These are phyloP conservation scores for Saturnia pavonia DNA, from an alignment of 2,888 invertebrate genomes.

Conservation along the genomic window DNA sequence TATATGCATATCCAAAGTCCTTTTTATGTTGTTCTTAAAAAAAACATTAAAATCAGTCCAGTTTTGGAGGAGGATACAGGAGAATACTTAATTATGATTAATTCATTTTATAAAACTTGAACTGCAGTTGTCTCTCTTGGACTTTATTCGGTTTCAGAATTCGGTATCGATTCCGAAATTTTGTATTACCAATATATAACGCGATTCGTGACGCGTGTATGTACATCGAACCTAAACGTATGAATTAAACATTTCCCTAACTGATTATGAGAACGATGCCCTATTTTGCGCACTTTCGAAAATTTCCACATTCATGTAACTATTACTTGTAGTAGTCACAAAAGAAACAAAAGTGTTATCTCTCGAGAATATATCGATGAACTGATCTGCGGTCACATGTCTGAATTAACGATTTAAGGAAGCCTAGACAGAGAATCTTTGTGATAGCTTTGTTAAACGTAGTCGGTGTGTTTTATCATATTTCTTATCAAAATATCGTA, in stretches of 20 bases:
- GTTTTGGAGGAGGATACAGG: too few relatives aligned
- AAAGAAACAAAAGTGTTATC: neutral
- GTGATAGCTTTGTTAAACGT: neutral
- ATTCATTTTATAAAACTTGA: too few relatives aligned
- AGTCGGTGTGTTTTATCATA: neutral
- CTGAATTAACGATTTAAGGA: neutral
- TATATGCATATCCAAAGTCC: too few relatives aligned
- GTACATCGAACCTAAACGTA: constrained; percentile 3
- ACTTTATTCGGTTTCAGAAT: neutral
- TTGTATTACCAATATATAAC: neutral
- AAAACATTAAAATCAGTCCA: too few relatives aligned
- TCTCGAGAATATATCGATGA: neutral
- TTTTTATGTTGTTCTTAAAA: too few relatives aligned
- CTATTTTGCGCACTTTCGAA: constrained; percentile 15
- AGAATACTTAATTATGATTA: too few relatives aligned
- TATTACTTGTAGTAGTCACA: neutral
- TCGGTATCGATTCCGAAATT: neutral
- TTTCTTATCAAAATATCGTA: neutral
- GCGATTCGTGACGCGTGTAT: constrained; percentile 2
- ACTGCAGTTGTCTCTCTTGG: too few relatives aligned
- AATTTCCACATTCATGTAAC: constrained; percentile 12
- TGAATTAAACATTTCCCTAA: constrained; percentile 11
- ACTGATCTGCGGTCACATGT: neutral
- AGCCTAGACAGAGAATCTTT: neutral
- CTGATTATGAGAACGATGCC: constrained; percentile 8